Conservation (phyloP, 2,888 invertebrate genomes). For the Hofmannophila pseudospretella region DNA sequence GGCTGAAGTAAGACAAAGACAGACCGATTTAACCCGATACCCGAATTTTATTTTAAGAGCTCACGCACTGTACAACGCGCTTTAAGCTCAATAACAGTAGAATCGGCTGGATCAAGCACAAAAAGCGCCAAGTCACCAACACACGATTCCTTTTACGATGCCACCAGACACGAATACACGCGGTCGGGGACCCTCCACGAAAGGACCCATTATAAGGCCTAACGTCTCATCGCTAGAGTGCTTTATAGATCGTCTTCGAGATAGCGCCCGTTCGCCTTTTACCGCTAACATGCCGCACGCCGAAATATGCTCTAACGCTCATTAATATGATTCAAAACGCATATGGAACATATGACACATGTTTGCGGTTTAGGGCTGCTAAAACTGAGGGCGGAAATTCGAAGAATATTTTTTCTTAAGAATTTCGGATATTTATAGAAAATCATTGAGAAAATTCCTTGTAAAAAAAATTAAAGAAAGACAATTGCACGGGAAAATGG, state of each 20-base stretch:
- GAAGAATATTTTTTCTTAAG: too few species aligned
- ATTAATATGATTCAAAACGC: slow-evolving; percentile 57
- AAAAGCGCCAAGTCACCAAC: not conserved
- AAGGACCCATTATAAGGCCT: slow-evolving; percentile 55
- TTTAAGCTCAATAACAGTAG: too few species aligned
- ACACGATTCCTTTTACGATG: slow-evolving; percentile 37
- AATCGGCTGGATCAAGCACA: not conserved
- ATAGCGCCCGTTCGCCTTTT: slow-evolving; percentile 39
- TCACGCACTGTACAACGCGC: too few species aligned
- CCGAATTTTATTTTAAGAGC: too few species aligned
- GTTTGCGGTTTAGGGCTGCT: slow-evolving; percentile 19
- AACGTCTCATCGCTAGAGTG: slow-evolving; percentile 46
- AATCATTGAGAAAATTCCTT: too few species aligned
- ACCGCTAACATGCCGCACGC: slow-evolving; percentile 25
- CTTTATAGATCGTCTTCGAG: slow-evolving; percentile 41
- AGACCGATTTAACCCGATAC: too few species aligned
- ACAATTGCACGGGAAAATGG: too few species aligned
- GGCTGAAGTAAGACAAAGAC: too few species aligned
- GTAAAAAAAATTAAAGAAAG: too few species aligned
- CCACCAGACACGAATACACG: slow-evolving; percentile 47
- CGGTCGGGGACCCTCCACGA: slow-evolving; percentile 34
- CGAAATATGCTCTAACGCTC: slow-evolving; percentile 54
- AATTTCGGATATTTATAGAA: too few species aligned
- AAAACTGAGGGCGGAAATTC: too few species aligned
- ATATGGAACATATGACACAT: slow-evolving; percentile 34